Evolutionary conservation across 2,797 vertebrate genomes (phyloP).

Genomic region (Cossypha heuglini): DNA sequence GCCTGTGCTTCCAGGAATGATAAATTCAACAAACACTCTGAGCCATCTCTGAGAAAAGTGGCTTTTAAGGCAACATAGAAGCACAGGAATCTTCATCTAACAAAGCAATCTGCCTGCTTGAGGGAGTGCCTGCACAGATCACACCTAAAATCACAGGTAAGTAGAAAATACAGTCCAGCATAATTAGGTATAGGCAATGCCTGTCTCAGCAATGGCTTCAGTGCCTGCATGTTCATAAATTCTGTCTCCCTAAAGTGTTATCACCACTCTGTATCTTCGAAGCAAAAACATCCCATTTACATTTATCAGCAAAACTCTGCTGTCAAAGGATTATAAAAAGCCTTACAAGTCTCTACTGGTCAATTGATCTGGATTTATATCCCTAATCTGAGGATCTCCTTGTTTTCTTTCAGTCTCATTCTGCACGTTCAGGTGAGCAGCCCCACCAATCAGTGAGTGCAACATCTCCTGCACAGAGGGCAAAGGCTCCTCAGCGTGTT

Average conservation of each 20-base stretch:
- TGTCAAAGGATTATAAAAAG: conserved; percentile 65
- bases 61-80: neutral
- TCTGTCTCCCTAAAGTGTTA: neutral
- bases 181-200: conserved; percentile 45
- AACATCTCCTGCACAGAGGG: neutral
- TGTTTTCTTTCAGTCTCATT: neutral
- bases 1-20: conserved; percentile 16
- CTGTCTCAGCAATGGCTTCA: conserved; percentile 72
- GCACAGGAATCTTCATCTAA: neutral
- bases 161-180: neutral
- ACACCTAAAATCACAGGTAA: conserved; percentile 14
- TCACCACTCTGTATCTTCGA: conserved; percentile 27
- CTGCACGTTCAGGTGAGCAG: neutral
- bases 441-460: neutral
- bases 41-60: conserved; percentile 26
- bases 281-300: conserved; percentile 26
- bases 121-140: neutral
- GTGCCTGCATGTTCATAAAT: conserved; percentile 38
- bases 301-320: conserved; percentile 63
- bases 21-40: neutral
- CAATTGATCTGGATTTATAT: conserved; percentile 59
- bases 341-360: conserved; percentile 28
- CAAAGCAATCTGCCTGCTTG: neutral
- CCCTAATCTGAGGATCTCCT: conserved; percentile 20
- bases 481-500: fast-evolving